These are phyloP conservation scores for Lottia scabra DNA, from an alignment of 2,888 invertebrate genomes.

Conservation along the genomic window DNA sequence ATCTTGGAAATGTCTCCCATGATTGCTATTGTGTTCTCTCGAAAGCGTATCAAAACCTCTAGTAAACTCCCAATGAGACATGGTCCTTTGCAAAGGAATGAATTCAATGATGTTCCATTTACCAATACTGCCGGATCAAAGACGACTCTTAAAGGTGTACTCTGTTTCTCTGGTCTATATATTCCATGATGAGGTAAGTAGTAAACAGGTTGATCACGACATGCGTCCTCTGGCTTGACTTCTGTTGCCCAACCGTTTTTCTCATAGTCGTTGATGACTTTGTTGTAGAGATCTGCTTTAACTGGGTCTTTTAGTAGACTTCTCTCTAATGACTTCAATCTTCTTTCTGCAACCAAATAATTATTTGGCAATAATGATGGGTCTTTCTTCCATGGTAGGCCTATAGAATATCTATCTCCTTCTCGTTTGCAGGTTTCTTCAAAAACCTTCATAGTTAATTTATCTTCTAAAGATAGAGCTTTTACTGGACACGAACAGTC, in stretches of 20 bases:
- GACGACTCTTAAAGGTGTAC: constrained; percentile 16
- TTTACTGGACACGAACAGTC: constrained; percentile 13
- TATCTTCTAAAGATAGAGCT: constrained; percentile 8
- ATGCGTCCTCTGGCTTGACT: background rate
- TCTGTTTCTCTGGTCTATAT: constrained; percentile 16
- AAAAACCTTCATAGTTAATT: constrained; percentile 10
- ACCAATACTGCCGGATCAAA: constrained; percentile 17
- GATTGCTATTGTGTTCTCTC: constrained; percentile 5
- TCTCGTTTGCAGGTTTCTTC: constrained; percentile 13
- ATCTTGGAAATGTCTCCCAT: constrained; percentile 5
- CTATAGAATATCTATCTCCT: constrained; percentile 6
- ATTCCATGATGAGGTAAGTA: constrained; percentile 23
- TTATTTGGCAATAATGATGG: constrained; percentile 13
- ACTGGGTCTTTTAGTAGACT: constrained; percentile 4
- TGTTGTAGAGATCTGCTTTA: constrained; percentile 5
- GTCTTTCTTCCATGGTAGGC: constrained; percentile 9
- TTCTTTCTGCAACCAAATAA: constrained; percentile 9
- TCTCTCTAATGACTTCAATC: constrained; percentile 14
- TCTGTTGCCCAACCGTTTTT: constrained; percentile 12
- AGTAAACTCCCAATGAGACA: constrained; percentile 9
- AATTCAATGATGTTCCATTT: constrained; percentile 5
- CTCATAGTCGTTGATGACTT: constrained; percentile 9
- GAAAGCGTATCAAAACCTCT: constrained; percentile 8
- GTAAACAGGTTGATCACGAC: background rate
- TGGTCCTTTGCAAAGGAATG: constrained; percentile 7